Conservation (phyloP, 2,888 invertebrate genomes). For the Beris morrisii region DNA sequence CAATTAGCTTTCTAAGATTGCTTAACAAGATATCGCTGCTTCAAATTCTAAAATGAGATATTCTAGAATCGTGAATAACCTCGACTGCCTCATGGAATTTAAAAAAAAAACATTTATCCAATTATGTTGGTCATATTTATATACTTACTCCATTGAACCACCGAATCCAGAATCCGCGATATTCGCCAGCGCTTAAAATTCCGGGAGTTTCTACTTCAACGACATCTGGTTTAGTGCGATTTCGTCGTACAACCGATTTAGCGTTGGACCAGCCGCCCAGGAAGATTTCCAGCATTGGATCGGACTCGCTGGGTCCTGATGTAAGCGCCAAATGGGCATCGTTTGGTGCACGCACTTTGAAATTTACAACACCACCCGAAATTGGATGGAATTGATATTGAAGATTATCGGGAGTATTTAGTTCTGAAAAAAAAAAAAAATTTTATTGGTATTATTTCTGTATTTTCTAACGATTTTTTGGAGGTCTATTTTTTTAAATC, state of each 20-base stretch:
- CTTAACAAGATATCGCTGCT: neutral
- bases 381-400: constrained; percentile 81
- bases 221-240: constrained; percentile 74
- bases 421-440: constrained; percentile 62
- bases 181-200: constrained; percentile 72
- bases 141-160: constrained; percentile 65
- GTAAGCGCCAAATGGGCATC: constrained; percentile 86
- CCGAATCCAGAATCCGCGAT: constrained; percentile 82
- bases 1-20: neutral
- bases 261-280: constrained; percentile 87
- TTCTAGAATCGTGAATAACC: neutral
- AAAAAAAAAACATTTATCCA: no score
- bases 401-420: constrained; percentile 77
- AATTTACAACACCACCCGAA: constrained; percentile 68
- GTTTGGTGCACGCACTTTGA: constrained; percentile 76
- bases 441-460: neutral
- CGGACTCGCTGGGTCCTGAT: constrained; percentile 67
- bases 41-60: neutral
- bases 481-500: no score
- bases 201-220: constrained; percentile 71
- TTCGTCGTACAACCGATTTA: constrained; percentile 80
- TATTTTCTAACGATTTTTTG: neutral
- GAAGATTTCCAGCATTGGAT: constrained; percentile 84
- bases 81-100: no score
- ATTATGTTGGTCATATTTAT: no score